Percentiles rank a stretch among this genome's conserved stretches.
phyloP scores from a whole-genome alignment of 2,888 invertebrate species.

The Isotomurus palustris region DNA sequence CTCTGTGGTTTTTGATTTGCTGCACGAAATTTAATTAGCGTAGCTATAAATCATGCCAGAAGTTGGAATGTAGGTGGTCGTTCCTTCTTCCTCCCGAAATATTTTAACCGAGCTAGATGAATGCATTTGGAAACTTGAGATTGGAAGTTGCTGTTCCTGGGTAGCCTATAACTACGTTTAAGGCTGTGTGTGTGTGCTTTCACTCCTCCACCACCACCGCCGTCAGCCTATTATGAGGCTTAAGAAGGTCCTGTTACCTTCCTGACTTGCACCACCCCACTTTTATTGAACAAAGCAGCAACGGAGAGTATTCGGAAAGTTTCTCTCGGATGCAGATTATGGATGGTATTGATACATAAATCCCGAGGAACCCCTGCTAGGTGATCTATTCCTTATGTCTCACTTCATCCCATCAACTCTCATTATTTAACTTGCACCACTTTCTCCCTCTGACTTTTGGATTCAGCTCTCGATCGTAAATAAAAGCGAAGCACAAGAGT shows the following conservation, averaged over 20 bases:
- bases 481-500: too few relatives aligned
- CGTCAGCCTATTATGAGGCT: too few relatives aligned
- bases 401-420: too few relatives aligned
- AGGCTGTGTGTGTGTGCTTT: background rate
- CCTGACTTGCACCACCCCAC: too few relatives aligned
- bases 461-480: too few relatives aligned
- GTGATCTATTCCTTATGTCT: conserved; percentile 1
- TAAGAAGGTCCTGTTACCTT: too few relatives aligned
- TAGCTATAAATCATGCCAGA: conserved; percentile 34
- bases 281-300: too few relatives aligned
- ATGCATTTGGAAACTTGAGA: too few relatives aligned
- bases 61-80: conserved; percentile 3
- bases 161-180: background rate
- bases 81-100: background rate
- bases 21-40: conserved; percentile 41
- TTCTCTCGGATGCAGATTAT: background rate
- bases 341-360: background rate
- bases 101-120: background rate
- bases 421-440: too few relatives aligned
- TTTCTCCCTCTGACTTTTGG: too few relatives aligned
- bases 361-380: background rate
- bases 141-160: too few relatives aligned
- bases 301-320: background rate
- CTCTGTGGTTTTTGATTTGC: conserved; percentile 40
- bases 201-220: too few relatives aligned